Percentiles rank a stretch among this genome's conserved stretches.
These are phyloP conservation scores for Atopsyche davidsoni DNA, from an alignment of 1,140 invertebrate species.

Conservation along the genomic window DNA sequence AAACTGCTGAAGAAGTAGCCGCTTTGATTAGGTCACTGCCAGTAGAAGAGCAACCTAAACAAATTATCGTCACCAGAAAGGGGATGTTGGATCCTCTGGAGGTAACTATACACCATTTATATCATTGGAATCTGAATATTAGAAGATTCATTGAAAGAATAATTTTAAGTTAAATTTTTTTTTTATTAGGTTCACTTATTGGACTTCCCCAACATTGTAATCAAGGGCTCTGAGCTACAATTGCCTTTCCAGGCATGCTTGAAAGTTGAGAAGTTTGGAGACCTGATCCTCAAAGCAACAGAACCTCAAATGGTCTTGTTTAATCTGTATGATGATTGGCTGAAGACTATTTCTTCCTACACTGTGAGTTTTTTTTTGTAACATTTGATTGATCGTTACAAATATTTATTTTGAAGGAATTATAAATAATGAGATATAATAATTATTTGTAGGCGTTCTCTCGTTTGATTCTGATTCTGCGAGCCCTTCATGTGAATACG, in stretches of 20 bases:
- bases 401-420: no score
- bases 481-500: slow-evolving; percentile 97
- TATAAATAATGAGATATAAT: no score
- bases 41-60: slow-evolving; percentile 99
- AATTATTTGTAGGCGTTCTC: slow-evolving; percentile 74
- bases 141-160: no score
- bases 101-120: slow-evolving; percentile 32
- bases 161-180: slow-evolving; percentile 7
- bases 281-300: slow-evolving; percentile 97
- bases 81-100: slow-evolving; percentile 99
- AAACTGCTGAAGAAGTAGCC: slow-evolving; percentile 99
- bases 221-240: slow-evolving; percentile 98
- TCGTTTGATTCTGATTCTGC: slow-evolving; percentile 90
- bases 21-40: slow-evolving; percentile 97
- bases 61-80: slow-evolving; percentile 99
- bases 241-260: slow-evolving; percentile 98
- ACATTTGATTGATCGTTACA: no score
- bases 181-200: slow-evolving; percentile 78
- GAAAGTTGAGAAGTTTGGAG: slow-evolving; percentile 99
- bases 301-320: slow-evolving; percentile 99
- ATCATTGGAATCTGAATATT: background rate
- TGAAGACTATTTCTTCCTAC: slow-evolving; percentile 94
- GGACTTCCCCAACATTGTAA: slow-evolving; percentile 99
- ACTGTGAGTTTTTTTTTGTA: slow-evolving; percentile 60
- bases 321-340: slow-evolving; percentile 99